A percentile compares a stretch with the other conserved stretches of the same genome.
These are phyloP conservation scores for Ligdia adustata DNA, from an alignment of 2,888 invertebrate genomes.

Conservation along the genomic window DNA sequence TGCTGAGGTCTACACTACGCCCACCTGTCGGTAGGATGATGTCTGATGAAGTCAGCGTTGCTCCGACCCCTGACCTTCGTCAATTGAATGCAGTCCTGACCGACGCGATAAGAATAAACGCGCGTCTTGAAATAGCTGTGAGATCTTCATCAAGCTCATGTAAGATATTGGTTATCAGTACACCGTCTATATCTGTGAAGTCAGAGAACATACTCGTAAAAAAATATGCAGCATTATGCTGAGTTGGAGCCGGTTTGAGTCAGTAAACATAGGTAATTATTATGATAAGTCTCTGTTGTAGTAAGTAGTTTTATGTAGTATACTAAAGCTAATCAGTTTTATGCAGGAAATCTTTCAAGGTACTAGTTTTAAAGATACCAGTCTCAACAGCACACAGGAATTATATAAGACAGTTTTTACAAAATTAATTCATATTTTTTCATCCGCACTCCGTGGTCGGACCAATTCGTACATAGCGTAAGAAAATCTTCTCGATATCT, in stretches of 20 bases:
- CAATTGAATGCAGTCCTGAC: constrained; percentile 42
- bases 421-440: background rate
- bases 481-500: constrained; percentile 12
- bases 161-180: constrained; percentile 1
- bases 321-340: no score
- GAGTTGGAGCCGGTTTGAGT: no score
- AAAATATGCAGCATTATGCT: no score
- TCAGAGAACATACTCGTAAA: no score
- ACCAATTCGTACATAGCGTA: constrained; percentile 9
- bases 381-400: background rate
- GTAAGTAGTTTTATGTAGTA: no score
- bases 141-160: constrained; percentile 12
- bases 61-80: constrained; percentile 47
- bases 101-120: constrained; percentile 45
- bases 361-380: background rate
- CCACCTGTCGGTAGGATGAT: constrained; percentile 39
- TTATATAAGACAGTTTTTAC: background rate
- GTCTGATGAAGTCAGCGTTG: constrained; percentile 46
- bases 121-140: constrained; percentile 37
- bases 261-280: no score
- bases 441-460: background rate
- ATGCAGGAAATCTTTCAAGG: background rate
- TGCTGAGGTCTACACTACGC: constrained; percentile 43
- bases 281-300: no score
- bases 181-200: background rate